Evolutionary conservation across 2,888 invertebrate genomes (phyloP).

Genomic region (Pinctada fucata): DNA sequence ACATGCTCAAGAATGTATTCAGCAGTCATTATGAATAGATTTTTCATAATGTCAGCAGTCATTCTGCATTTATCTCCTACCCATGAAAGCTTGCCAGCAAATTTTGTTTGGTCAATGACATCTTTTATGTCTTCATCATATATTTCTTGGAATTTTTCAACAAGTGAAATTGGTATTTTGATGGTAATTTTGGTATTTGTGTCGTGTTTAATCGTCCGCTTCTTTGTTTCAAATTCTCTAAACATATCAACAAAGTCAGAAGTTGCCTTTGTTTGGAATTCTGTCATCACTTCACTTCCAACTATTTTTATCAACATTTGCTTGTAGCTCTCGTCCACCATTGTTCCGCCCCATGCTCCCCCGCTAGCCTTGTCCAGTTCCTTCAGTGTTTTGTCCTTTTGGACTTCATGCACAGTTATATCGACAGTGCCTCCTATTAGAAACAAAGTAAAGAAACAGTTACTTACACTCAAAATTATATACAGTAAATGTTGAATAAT

Average conservation of each 20-base stretch:
- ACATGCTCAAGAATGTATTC: constrained; percentile 25
- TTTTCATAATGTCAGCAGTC: constrained; percentile 7
- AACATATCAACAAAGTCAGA: constrained; percentile 31
- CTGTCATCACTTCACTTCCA: constrained; percentile 4
- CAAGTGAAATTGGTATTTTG: constrained; percentile 31
- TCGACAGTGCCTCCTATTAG: constrained; percentile 31
- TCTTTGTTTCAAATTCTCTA: constrained; percentile 36
- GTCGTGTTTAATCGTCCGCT: constrained; percentile 17
- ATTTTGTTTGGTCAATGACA: constrained; percentile 13
- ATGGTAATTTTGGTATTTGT: constrained; percentile 23
- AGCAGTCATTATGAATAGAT: constrained; percentile 25
- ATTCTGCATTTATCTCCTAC: constrained; percentile 34
- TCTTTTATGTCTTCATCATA: constrained; percentile 33
- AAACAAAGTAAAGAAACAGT: neutral
- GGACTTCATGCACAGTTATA: constrained; percentile 32
- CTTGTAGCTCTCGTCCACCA: constrained; percentile 27
- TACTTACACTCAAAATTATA: too few relatives aligned
- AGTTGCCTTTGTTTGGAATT: constrained; percentile 3
- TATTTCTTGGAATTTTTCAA: constrained; percentile 34
- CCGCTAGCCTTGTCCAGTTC: constrained; percentile 32
- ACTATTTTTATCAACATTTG: constrained; percentile 33
- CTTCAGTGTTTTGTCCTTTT: constrained; percentile 7
- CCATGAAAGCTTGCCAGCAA: constrained; percentile 25
- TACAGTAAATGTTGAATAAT: too few relatives aligned
- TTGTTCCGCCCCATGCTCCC: constrained; percentile 32